A percentile compares a stretch with the other conserved stretches of the same genome.
phyloP scores from a whole-genome alignment of 53 echinoderm and acorn worm species.

The Mesocentrotus franciscanus region DNA sequence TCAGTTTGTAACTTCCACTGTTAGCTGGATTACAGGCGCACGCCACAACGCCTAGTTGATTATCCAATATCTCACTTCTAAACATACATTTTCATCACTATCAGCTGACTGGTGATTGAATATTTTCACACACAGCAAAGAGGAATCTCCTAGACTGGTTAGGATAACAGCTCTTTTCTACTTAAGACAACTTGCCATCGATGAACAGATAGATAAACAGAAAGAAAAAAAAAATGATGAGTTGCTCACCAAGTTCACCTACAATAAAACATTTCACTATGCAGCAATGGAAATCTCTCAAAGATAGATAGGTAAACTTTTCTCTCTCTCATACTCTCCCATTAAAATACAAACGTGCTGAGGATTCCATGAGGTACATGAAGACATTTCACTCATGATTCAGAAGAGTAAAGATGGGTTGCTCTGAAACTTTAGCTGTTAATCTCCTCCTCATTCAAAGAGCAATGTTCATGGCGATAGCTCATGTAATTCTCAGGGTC shows the following conservation, averaged over 20 bases:
- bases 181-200: no score
- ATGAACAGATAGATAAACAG: no score
- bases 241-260: not conserved
- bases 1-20: no score
- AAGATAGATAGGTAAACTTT: not conserved
- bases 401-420: not conserved
- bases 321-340: not conserved
- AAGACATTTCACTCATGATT: not conserved
- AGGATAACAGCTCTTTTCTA: no score
- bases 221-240: not conserved
- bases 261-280: not conserved
- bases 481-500: slow-evolving; percentile 75
- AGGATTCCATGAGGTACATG: not conserved
- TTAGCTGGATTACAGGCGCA: no score
- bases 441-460: not conserved
- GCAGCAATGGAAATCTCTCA: not conserved
- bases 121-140: no score
- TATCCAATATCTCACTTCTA: not conserved
- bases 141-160: no score
- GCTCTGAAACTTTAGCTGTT: not conserved
- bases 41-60: no score
- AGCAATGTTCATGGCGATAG: slow-evolving; percentile 63
- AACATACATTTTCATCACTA: no score
- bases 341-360: not conserved
- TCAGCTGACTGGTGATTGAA: no score